These are phyloP conservation scores for Ichneumon xanthorius DNA, from an alignment of 2,888 invertebrate species.

Conservation along the genomic window DNA sequence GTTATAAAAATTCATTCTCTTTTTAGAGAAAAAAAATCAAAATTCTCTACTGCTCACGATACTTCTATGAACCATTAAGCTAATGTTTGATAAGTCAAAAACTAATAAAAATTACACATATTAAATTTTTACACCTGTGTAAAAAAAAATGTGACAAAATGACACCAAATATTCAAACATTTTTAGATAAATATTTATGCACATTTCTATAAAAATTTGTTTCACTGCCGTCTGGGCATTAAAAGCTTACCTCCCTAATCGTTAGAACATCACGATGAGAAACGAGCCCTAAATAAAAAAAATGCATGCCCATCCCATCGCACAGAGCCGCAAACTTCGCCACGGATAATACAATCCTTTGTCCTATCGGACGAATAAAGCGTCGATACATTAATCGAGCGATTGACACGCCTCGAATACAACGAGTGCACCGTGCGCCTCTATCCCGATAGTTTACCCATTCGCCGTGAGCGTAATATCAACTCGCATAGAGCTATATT, in stretches of 20 bases:
- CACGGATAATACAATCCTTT: neutral
- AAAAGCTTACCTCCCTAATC: too few species aligned
- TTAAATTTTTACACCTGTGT: too few species aligned
- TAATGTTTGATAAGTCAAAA: too few species aligned
- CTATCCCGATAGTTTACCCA: neutral
- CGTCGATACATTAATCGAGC: conserved; percentile 2
- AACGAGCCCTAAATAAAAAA: neutral
- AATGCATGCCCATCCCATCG: neutral
- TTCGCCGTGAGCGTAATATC: neutral
- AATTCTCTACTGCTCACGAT: too few species aligned
- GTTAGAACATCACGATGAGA: neutral
- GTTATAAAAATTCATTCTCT: neutral
- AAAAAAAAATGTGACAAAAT: too few species aligned
- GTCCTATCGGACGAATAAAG: neutral
- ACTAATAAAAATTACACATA: too few species aligned
- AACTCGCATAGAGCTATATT: neutral
- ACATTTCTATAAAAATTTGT: too few species aligned
- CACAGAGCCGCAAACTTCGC: neutral
- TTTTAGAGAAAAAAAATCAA: too few species aligned
- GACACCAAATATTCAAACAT: too few species aligned
- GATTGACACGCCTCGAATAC: conserved; percentile 31
- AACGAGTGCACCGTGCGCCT: neutral
- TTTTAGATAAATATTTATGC: too few species aligned
- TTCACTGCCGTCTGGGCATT: too few species aligned
- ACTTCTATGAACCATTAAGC: too few species aligned